Percentiles rank a stretch among this genome's conserved stretches.
These are phyloP conservation scores for Lepeophtheirus salmonis DNA, from an alignment of 1,140 invertebrate species.

Conservation along the genomic window DNA sequence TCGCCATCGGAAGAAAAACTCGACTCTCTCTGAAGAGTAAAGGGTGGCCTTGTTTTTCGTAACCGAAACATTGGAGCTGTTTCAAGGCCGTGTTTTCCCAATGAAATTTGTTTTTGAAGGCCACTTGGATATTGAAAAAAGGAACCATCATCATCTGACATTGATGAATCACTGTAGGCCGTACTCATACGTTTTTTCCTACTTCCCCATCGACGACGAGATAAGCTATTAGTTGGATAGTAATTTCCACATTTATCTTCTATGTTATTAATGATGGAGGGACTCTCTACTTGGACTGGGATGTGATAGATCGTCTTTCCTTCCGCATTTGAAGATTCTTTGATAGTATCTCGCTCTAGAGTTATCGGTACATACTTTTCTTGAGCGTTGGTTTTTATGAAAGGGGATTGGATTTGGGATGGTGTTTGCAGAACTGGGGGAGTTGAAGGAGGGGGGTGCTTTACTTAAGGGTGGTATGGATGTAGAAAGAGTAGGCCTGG, in stretches of 20 bases:
- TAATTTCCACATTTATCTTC: slow-evolving; percentile 2
- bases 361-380: background rate
- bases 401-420: background rate
- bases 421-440: background rate
- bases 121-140: background rate
- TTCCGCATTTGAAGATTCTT: background rate
- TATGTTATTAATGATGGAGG: background rate
- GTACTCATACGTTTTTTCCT: slow-evolving; percentile 16
- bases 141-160: slow-evolving; percentile 16
- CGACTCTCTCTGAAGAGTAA: slow-evolving; percentile 13
- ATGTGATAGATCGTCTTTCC: slow-evolving; percentile 5
- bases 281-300: slow-evolving; percentile 3
- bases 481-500: no score
- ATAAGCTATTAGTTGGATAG: background rate
- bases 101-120: slow-evolving; percentile 16
- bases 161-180: slow-evolving; percentile 16
- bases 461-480: background rate
- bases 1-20: slow-evolving; percentile 20
- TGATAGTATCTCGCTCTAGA: no score
- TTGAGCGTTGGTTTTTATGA: background rate
- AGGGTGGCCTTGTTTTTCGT: slow-evolving; percentile 14
- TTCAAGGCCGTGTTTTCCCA: slow-evolving; percentile 13
- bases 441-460: background rate
- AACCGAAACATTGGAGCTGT: slow-evolving; percentile 6
- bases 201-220: slow-evolving; percentile 8